Base-by-base conservation (phyloP, 2,113 vertebrate genomes). In the Oryzias woworae region DNA sequence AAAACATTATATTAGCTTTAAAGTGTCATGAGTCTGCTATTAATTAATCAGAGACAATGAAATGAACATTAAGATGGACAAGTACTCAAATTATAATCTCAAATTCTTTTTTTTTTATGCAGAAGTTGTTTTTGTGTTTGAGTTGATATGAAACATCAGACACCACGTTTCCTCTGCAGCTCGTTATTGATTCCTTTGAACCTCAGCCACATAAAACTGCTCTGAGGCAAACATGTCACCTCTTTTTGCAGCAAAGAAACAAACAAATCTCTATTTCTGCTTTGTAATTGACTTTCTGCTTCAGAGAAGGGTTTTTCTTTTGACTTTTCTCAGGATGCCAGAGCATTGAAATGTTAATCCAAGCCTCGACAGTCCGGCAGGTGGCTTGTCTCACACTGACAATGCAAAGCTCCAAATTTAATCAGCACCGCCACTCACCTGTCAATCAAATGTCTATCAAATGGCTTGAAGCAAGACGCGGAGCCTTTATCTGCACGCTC, bases 321-420 rank as follows among this genome's bases (percentile, higher is more conserved):
- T 59, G 59, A 53, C 58, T 77, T 66, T 60, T 69, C 51, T 55
- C 46, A 72, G 47, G 41, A 58, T 51, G 61, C 49, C 31, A 36
- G 24, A 14, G 20, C 53, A 77, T 17, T 69, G 49, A 61, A 71
- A 64, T 73, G 62, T 52, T 70, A 54, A 81, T 76, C 53, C 76
- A 53, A 62, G 23, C 56, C 66, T 71, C 41, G 28, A 45, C 48
- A 55, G 55, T 60, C 62, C 45, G 59, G 28, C 66, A 71, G 60
- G 59, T 53, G 72, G 53, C 64, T 66, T 41, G 59, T 71, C 62
- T 62, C 13, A 4, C 36, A 58, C 45, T 76, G 69, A 73, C 68
- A 73, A 61, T 43, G 54, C 67, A 58, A 81, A 71, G 69, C 75
- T 57, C 18, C 56, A 58, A 54, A 76, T 68, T 73, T n/a, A 81